A percentile compares a stretch with the other conserved stretches of the same genome.
Evolutionary conservation across 1,140 invertebrate species (phyloP).

Genomic region (Neodiprion pinetum): DNA sequence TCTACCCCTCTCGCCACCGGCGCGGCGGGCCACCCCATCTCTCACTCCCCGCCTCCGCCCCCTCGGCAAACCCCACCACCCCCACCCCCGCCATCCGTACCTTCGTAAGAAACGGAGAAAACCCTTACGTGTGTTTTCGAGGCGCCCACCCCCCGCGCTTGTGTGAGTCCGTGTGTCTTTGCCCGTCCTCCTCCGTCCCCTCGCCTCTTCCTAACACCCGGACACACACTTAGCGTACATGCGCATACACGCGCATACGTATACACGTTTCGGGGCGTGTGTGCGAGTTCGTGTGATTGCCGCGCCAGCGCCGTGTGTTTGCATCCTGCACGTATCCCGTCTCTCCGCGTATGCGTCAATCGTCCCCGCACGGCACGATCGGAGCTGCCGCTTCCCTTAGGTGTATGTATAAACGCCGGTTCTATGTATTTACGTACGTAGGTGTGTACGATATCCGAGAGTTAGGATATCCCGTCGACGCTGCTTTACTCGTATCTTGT

Average conservation of each 20-base stretch:
- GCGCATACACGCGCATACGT: too few species aligned
- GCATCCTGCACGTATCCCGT: not conserved
- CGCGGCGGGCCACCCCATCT: not conserved
- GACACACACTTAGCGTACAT: too few species aligned
- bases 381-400: not conserved
- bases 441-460: not conserved
- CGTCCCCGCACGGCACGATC: not conserved
- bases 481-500: not conserved
- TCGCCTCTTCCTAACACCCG: not conserved
- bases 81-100: conserved; percentile 23
- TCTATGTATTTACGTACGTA: conserved; percentile 13
- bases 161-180: conserved; percentile 8
- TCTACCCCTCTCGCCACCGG: not conserved
- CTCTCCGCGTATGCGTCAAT: conserved; percentile 6
- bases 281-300: too few species aligned
- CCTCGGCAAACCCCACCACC: conserved; percentile 25
- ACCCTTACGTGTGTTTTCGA: conserved; percentile 54
- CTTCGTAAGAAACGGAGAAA: conserved; percentile 58
- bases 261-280: too few species aligned
- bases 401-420: not conserved
- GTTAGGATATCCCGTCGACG: too few species aligned
- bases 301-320: not conserved
- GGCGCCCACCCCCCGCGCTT: not conserved
- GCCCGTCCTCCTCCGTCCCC: conserved; percentile 12
- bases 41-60: conserved; percentile 21